Conservation (phyloP, 2,113 vertebrate genomes). For the Paradisaea rubra region DNA sequence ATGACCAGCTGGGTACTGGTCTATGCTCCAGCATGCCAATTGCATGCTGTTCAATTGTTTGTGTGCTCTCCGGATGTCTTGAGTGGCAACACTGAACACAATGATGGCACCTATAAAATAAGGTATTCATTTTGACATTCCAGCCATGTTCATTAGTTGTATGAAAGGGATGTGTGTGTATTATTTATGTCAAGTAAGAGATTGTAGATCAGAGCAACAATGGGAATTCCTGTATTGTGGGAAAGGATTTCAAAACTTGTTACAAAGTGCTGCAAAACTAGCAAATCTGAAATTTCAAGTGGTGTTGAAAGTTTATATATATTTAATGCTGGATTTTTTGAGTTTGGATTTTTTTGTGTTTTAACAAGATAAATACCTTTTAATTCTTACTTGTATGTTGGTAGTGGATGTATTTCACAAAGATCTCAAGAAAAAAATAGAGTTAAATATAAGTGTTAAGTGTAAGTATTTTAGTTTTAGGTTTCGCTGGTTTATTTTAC, state of each 20-base stretch:
- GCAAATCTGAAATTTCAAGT: neutral
- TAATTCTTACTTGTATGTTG: neutral
- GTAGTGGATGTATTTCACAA: neutral
- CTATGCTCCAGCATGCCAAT: neutral
- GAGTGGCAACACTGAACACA: neutral
- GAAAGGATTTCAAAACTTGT: neutral
- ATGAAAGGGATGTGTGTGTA: neutral
- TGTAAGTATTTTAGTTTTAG: neutral
- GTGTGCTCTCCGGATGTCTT: neutral
- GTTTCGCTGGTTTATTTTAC: neutral
- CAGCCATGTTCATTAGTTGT: neutral
- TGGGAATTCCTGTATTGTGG: neutral
- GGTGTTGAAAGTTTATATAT: neutral
- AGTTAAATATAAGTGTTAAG: neutral
- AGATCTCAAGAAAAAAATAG: neutral
- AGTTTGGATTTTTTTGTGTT: neutral
- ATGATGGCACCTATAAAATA: neutral
- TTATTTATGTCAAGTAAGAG: neutral
- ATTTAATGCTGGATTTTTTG: neutral
- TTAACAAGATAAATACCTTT: neutral
- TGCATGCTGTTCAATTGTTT: fast-evolving
- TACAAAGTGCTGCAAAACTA: neutral
- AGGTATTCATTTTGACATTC: neutral
- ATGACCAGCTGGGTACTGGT: neutral
- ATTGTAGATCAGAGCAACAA: neutral